These are phyloP conservation scores for Leptocoma aspasia DNA, from an alignment of 2,113 vertebrate genomes.

Conservation along the genomic window DNA sequence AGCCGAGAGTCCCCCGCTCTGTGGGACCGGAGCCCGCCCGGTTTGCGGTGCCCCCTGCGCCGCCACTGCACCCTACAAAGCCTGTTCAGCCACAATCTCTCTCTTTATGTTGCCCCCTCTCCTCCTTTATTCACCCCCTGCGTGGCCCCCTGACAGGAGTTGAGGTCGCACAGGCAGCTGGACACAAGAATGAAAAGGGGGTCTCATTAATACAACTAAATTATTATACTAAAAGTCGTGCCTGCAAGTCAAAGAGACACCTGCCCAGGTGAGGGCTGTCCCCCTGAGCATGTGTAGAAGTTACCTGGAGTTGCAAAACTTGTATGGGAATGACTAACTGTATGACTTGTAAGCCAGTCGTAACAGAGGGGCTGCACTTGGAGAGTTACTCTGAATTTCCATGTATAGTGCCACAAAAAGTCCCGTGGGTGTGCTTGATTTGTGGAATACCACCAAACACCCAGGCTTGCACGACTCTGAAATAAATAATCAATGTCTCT, in stretches of 20 bases:
- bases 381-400: neutral
- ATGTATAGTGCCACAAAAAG: neutral
- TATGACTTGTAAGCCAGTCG: too few species aligned
- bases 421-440: neutral
- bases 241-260: neutral
- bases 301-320: neutral
- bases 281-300: neutral
- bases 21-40: neutral
- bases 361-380: neutral
- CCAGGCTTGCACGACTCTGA: neutral
- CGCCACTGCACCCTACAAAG: accelerated
- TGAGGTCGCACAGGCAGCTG: neutral
- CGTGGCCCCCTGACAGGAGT: accelerated
- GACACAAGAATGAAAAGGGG: too few species aligned
- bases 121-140: neutral
- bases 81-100: accelerated
- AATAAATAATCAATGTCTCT: neutral
- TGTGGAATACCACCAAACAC: accelerated
- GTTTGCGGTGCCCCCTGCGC: neutral
- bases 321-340: neutral
- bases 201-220: too few species aligned
- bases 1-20: too few species aligned
- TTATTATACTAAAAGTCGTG: neutral
- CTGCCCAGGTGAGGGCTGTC: neutral
- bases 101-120: accelerated